phyloP scores from a whole-genome alignment of 2,113 vertebrate species.

The Neotragus moschatus region DNA sequence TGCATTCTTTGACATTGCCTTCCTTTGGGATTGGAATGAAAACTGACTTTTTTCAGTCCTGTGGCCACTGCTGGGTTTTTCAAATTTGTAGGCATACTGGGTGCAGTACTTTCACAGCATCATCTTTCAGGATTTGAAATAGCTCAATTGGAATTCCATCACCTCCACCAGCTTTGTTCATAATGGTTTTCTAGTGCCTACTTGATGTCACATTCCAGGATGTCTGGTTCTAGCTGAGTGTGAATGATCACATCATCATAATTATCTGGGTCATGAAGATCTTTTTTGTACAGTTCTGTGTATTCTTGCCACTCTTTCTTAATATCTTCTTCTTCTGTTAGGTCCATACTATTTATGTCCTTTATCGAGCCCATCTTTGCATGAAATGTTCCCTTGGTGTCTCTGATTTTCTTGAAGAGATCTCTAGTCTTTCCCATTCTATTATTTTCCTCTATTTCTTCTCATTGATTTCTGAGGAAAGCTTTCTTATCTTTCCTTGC shows the following conservation, averaged over 20 bases:
- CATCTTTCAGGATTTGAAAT: neutral
- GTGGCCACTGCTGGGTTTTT: too few species aligned
- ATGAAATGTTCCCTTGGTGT: neutral
- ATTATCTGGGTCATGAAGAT: neutral
- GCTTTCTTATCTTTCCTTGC: neutral
- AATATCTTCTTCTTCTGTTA: neutral
- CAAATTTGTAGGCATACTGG: too few species aligned
- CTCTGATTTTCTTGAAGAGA: neutral
- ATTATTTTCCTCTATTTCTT: neutral
- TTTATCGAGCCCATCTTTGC: neutral
- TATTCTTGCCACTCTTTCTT: neutral
- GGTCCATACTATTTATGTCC: neutral
- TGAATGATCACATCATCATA: neutral
- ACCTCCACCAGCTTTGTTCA: neutral
- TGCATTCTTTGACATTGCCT: too few species aligned
- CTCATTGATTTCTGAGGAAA: accelerated
- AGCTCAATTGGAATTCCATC: neutral
- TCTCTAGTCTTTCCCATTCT: neutral
- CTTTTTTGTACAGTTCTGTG: neutral
- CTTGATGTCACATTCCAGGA: neutral
- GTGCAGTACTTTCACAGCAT: neutral
- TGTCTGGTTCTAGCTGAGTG: neutral
- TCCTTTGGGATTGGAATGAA: too few species aligned
- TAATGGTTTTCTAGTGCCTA: neutral
- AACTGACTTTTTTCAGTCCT: too few species aligned